A percentile compares a stretch with the other conserved stretches of the same genome.
Evolutionary conservation across 2,797 vertebrate genomes (phyloP).

Genomic region (Columba guinea): DNA sequence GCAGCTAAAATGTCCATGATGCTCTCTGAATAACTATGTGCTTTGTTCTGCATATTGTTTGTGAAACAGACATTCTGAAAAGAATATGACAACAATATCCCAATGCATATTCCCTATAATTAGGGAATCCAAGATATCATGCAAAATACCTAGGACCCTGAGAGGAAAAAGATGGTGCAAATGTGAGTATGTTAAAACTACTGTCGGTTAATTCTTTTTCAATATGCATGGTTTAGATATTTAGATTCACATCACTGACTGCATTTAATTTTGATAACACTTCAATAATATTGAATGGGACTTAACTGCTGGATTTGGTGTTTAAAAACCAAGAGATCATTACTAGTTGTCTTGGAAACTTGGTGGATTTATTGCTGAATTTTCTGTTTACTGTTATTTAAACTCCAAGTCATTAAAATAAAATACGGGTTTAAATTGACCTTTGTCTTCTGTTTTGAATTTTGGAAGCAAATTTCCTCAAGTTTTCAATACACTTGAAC

Average conservation of each 20-base stretch:
- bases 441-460: not conserved
- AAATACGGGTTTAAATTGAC: not conserved
- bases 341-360: not conserved
- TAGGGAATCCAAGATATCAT: not conserved
- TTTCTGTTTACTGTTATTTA: not conserved
- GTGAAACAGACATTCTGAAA: not conserved
- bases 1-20: not conserved
- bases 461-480: not conserved
- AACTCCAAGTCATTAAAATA: not conserved
- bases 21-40: not conserved
- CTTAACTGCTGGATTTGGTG: not conserved
- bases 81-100: not conserved
- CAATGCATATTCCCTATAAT: not conserved
- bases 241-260: not conserved
- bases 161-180: not conserved
- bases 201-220: not conserved
- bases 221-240: not conserved
- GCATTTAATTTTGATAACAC: not conserved
- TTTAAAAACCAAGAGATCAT: not conserved
- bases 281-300: not conserved
- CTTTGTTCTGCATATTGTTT: not conserved
- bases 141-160: not conserved
- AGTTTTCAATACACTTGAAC: not conserved
- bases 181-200: not conserved
- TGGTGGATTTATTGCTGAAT: not conserved